Evolutionary conservation across 2,888 invertebrate genomes (phyloP).

Genomic region (Xylophagus ater): DNA sequence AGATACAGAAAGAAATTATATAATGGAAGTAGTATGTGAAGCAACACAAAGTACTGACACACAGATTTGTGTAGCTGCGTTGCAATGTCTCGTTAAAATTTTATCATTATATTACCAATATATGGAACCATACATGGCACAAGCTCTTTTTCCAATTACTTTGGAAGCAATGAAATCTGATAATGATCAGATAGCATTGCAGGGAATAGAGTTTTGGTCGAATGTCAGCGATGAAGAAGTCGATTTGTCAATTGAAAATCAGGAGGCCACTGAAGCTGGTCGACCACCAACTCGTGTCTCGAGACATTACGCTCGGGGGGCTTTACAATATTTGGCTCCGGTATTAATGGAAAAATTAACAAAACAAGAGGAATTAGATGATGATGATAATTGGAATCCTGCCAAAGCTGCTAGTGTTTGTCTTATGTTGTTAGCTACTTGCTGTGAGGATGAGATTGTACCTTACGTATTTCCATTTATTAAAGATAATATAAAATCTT

Average conservation of each 20-base stretch:
- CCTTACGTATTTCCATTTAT: conserved; percentile 93
- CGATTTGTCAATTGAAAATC: conserved; percentile 85
- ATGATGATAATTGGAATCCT: conserved; percentile 99
- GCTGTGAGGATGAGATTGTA: conserved; percentile 96
- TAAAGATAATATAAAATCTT: conserved; percentile 82
- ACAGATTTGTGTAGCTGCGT: conserved; percentile 88
- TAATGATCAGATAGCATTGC: conserved; percentile 88
- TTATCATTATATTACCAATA: conserved; percentile 96
- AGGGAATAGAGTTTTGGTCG: conserved; percentile 99
- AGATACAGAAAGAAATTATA: conserved; percentile 93
- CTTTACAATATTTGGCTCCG: conserved; percentile 87
- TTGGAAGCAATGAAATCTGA: conserved; percentile 97
- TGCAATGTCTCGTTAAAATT: conserved; percentile 96
- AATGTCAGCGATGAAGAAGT: conserved; percentile 99
- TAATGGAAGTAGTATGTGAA: conserved; percentile 99
- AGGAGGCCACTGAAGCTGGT: conserved; percentile 88
- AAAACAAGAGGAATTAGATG: conserved; percentile 94
- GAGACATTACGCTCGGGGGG: conserved; percentile 96
- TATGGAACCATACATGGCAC: conserved; percentile 99
- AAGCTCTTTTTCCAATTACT: conserved; percentile 94
- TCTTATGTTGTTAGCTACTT: conserved; percentile 91
- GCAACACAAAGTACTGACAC: conserved; percentile 90
- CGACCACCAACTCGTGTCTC: conserved; percentile 88
- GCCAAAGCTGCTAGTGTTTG: conserved; percentile 99
- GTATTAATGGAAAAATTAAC: conserved; percentile 88